Base-by-base conservation (phyloP, 2,113 vertebrate genomes). In the Prietella phreatophila region DNA sequence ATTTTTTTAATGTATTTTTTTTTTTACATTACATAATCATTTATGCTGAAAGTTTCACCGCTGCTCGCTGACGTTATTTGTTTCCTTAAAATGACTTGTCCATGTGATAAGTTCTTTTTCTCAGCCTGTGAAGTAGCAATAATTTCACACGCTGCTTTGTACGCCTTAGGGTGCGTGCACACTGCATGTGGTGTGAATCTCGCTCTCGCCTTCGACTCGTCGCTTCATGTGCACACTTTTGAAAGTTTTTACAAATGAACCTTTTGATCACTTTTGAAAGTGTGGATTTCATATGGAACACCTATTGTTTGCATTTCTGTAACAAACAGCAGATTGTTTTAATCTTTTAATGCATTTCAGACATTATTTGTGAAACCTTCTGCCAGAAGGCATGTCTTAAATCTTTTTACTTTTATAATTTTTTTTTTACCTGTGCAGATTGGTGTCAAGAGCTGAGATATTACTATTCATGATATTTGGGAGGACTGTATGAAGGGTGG, bases 31-130 rank as follows among this genome's bases (percentile, higher is more conserved):
- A 27, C 2, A 5, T n/a, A 78, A 19, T 17, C 8, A 15, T 79
- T 30, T 17, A 79, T 30, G 27, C 50, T 80, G n/a, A 55, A 58
- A 60, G 15, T 11, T 39, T 39, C 80, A 6, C 53, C 50, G 25
- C 42, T 17, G 75, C 75, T 56, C 20, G n/a, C n/a, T 56, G 53
- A 56, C 56, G 25, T 60, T 36, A 82, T 82, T 82, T 0, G 33
- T 39, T 82, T 82, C 5, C 11, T 58, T 1, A 2, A 58, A 81
- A 58, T 36, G 55, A 58, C 53, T 19, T 53, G 76, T 80, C 27
- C 76, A 55, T 80, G 75, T n/a, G 75, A 53, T 78, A 55, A 55
- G 76, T 80, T 81, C 5, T 81, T 81, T 60, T 39, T 82, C 80
- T 25, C 80, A 82, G 55, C 56, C 80, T 39, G 80, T 60, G 30